Conservation (phyloP, 2,888 invertebrate species). For the Philopedon plagiatum region DNA sequence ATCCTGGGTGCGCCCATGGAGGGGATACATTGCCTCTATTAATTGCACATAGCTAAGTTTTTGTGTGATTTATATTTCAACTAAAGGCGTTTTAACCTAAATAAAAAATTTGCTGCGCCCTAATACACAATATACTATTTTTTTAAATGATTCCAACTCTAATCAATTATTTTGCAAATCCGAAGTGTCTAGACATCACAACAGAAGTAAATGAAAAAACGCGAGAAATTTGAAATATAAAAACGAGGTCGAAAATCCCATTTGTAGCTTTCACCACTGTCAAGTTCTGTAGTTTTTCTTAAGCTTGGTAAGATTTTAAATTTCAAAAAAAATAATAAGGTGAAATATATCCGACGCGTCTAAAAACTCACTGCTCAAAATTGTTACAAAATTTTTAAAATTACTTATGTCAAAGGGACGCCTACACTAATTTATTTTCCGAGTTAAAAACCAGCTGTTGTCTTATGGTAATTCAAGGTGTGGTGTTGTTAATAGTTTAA, state of each 20-base stretch:
- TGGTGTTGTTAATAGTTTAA: slow-evolving; percentile 11
- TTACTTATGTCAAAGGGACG: not conserved
- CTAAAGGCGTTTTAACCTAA: no score
- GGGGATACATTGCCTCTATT: no score
- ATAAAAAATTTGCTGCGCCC: no score
- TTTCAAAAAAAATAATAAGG: not conserved
- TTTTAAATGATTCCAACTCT: no score
- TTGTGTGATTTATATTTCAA: no score
- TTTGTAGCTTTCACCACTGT: slow-evolving; percentile 9
- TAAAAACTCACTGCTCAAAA: no score
- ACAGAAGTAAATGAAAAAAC: not conserved
- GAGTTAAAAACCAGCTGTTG: slow-evolving; percentile 5
- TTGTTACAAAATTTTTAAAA: not conserved
- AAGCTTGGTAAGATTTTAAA: no score
- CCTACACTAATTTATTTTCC: not conserved
- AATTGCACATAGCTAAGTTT: no score
- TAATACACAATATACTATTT: no score
- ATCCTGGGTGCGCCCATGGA: no score
- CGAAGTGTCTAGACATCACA: not conserved
- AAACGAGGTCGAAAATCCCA: not conserved
- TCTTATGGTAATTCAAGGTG: slow-evolving; percentile 13
- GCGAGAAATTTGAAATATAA: no score
- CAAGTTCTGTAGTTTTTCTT: not conserved
- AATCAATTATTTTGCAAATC: not conserved
- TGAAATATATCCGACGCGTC: not conserved